Conservation (phyloP, 2,113 vertebrate species). For the Xiphophorus maculatus region DNA sequence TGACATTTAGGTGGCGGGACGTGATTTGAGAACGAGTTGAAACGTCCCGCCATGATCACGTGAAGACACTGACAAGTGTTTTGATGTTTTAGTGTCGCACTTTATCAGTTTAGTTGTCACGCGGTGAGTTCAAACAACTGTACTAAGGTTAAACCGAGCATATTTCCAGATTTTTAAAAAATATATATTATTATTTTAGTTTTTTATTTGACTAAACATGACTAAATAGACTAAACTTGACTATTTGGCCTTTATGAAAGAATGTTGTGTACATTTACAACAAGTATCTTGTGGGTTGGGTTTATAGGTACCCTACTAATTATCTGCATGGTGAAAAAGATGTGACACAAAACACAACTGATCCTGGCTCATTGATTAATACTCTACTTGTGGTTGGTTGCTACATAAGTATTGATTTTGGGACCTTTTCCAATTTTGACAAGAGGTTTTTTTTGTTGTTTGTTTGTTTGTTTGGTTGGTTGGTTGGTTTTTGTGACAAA, state of each 20-base stretch:
- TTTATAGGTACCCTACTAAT: background rate
- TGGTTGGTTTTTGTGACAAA: background rate
- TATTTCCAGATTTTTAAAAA: background rate
- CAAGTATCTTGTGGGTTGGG: background rate
- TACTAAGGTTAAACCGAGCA: background rate
- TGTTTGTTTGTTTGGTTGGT: too few species aligned
- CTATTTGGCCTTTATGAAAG: background rate
- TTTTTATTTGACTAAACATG: background rate
- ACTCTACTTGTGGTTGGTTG: background rate
- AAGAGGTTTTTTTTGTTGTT: background rate
- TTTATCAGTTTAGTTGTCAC: conserved; percentile 53
- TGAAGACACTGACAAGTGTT: conserved; percentile 53
- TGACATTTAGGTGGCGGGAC: conserved; percentile 65
- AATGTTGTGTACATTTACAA: background rate
- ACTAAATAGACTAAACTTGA: background rate
- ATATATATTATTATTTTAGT: background rate
- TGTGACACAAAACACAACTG: too few species aligned
- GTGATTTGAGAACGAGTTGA: conserved; percentile 46
- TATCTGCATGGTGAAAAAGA: background rate
- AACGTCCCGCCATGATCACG: conserved; percentile 25
- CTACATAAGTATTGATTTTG: background rate
- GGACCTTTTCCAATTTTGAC: background rate
- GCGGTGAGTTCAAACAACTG: conserved; percentile 3
- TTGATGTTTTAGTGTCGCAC: conserved; percentile 61
- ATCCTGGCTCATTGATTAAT: background rate